Evolutionary conservation across 2,797 vertebrate species (phyloP).

Genomic region (Gambelia wislizenii): DNA sequence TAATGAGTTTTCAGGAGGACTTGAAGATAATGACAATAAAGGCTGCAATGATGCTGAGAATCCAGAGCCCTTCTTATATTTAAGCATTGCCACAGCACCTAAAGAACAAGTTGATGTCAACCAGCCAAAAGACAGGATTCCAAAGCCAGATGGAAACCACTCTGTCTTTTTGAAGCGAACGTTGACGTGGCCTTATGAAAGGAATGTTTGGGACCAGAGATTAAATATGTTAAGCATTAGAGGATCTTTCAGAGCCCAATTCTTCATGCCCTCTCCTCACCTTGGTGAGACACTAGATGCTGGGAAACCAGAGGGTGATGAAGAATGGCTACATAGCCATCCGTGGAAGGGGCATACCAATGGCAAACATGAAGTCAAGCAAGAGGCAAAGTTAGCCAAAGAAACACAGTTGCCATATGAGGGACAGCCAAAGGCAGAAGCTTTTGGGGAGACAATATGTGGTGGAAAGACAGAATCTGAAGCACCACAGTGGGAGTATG

Average conservation of each 20-base stretch:
- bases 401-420: background rate
- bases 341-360: background rate
- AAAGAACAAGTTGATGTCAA: slow-evolving; percentile 18
- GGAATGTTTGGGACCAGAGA: background rate
- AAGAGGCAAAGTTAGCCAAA: background rate
- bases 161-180: slow-evolving; percentile 31
- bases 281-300: background rate
- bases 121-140: background rate
- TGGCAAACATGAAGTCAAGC: background rate
- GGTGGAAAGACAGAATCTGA: background rate
- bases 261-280: background rate
- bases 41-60: background rate
- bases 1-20: background rate
- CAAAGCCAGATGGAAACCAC: background rate
- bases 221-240: background rate
- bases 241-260: slow-evolving; percentile 26
- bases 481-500: background rate
- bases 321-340: background rate
- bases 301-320: background rate
- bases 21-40: background rate
- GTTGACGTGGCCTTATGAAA: slow-evolving; percentile 53
- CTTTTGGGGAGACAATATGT: background rate
- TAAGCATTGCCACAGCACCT: slow-evolving; percentile 33
- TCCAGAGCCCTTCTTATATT: slow-evolving; percentile 52
- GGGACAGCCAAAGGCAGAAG: background rate